A percentile compares a stretch with the other conserved stretches of the same genome.
Evolutionary conservation across 2,888 invertebrate species (phyloP).

Genomic region (Rotaria macrura): DNA sequence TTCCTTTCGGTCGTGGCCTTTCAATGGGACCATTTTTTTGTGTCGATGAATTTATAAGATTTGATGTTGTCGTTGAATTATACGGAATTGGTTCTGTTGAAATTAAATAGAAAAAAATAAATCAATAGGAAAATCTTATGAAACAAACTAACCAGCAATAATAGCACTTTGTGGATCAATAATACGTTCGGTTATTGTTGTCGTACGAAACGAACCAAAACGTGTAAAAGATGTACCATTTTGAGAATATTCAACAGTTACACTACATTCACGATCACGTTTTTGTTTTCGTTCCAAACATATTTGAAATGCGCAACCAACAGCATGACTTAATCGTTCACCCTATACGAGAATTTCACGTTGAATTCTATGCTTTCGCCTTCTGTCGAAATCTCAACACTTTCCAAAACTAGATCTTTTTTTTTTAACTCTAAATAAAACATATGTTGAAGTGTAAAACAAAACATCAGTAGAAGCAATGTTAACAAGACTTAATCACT

Average conservation of each 20-base stretch:
- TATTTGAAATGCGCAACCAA: constrained; percentile 96
- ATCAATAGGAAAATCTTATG: too few species aligned
- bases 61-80: neutral
- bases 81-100: neutral
- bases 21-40: constrained; percentile 20
- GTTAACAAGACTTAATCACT: too few species aligned
- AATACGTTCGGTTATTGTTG: constrained; percentile 67
- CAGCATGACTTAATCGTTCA: constrained; percentile 92
- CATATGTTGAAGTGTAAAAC: too few species aligned
- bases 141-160: neutral
- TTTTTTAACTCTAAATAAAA: too few species aligned
- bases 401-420: too few species aligned
- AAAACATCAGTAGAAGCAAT: too few species aligned
- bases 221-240: constrained; percentile 61
- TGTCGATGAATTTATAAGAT: neutral
- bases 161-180: constrained; percentile 56
- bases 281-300: constrained; percentile 94
- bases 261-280: constrained; percentile 70
- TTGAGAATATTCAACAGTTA: constrained; percentile 35
- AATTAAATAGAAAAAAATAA: neutral
- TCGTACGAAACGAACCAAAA: constrained; percentile 74
- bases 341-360: constrained; percentile 65
- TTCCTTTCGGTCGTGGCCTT: constrained; percentile 26
- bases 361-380: too few species aligned
- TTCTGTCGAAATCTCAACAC: too few species aligned